A percentile compares a stretch with the other conserved stretches of the same genome.
Conservation (phyloP, 2,888 invertebrate genomes). For the Yponomeuta malinellus region DNA sequence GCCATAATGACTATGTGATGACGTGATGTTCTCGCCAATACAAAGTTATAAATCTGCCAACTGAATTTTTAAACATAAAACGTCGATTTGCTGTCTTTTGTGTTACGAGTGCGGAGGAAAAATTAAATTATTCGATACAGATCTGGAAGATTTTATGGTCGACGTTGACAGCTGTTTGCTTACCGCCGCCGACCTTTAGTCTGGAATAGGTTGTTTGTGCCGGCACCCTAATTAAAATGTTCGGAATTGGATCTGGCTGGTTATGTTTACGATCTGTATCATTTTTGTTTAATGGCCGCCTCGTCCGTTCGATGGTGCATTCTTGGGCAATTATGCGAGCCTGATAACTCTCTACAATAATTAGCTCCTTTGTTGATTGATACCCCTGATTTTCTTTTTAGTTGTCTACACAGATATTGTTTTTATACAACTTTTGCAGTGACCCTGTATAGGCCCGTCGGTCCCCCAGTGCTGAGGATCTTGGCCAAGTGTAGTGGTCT, state of each 20-base stretch:
- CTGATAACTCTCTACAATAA: constrained; percentile 4
- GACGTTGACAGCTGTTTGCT: constrained; percentile 10
- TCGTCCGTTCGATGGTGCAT: constrained; percentile 34
- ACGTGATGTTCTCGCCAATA: too few species aligned
- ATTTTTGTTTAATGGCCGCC: constrained; percentile 69
- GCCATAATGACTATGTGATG: too few species aligned
- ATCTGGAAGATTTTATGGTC: not conserved
- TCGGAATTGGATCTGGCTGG: constrained; percentile 52
- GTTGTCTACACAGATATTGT: too few species aligned
- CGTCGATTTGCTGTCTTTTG: too few species aligned
- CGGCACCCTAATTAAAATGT: constrained; percentile 66
- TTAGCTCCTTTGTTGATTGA: constrained; percentile 1
- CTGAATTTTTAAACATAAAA: too few species aligned
- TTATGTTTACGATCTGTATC: constrained; percentile 59
- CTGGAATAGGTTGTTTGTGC: not conserved
- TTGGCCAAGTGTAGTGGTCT: too few species aligned
- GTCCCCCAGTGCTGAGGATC: too few species aligned
- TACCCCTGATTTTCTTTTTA: not conserved
- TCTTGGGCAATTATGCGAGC: constrained; percentile 15
- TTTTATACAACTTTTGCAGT: too few species aligned
- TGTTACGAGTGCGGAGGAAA: too few species aligned
- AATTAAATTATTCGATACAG: too few species aligned
- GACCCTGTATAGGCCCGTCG: too few species aligned
- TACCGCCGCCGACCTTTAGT: not conserved
- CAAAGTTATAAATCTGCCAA: too few species aligned